Percentiles rank a stretch among this genome's conserved stretches.
Conservation (phyloP, 2,113 vertebrate species). For the Dicerorhinus sumatrensis region DNA sequence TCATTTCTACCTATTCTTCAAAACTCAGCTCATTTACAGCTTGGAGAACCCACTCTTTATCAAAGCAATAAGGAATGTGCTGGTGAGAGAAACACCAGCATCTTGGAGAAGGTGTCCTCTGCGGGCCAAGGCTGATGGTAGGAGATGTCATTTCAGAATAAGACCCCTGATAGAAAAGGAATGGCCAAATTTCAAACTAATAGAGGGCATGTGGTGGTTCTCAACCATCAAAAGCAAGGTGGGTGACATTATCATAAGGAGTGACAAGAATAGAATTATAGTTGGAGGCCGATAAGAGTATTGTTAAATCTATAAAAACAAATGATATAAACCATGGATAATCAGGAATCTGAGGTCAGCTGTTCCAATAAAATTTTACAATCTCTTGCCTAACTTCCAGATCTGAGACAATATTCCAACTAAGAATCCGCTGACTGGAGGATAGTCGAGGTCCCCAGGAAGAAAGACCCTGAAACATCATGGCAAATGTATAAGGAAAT, state of each 20-base stretch:
- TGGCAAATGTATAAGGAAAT: neutral
- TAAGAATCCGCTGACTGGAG: neutral
- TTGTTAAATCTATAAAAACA: neutral
- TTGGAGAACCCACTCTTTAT: neutral
- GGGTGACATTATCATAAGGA: neutral
- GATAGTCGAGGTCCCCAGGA: neutral
- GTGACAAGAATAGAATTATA: neutral
- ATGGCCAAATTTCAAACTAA: neutral
- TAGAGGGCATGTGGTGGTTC: neutral
- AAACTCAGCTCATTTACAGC: neutral
- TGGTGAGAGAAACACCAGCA: neutral
- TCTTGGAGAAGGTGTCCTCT: neutral
- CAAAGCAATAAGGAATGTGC: neutral
- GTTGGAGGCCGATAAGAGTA: neutral
- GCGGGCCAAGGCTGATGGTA: neutral
- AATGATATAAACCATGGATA: neutral
- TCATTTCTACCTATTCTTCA: neutral
- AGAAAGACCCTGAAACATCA: neutral
- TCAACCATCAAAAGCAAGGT: neutral
- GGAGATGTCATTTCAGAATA: neutral
- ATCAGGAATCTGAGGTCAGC: neutral
- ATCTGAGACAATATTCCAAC: neutral
- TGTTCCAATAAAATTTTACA: neutral
- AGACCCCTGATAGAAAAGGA: neutral
- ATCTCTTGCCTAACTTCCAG: neutral